Evolutionary conservation across 1,140 invertebrate genomes (phyloP).

Genomic region (Trichonephila inaurata): DNA sequence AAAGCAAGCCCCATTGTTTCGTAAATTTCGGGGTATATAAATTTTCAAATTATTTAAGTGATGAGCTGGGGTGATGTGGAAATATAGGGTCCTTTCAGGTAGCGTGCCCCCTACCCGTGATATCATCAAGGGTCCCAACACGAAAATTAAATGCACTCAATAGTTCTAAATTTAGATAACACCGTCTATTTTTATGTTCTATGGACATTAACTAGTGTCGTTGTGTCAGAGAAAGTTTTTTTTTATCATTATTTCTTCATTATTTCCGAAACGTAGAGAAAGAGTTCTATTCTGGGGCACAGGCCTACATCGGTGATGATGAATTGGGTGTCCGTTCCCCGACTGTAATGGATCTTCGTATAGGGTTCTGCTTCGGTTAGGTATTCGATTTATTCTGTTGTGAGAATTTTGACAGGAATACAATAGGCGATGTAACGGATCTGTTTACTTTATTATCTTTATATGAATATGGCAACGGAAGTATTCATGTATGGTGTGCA

Average conservation of each 20-base stretch:
- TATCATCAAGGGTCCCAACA: background rate
- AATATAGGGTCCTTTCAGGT: background rate
- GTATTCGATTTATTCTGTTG: background rate
- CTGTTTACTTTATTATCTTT: background rate
- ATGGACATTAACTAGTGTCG: background rate
- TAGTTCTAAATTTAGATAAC: conserved; percentile 38
- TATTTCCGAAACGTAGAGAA: background rate
- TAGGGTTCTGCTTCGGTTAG: background rate
- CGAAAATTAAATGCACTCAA: conserved; percentile 24
- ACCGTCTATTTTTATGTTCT: background rate
- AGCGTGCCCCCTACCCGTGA: background rate
- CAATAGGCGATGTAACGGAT: background rate
- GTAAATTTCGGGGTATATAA: background rate
- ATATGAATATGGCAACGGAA: background rate
- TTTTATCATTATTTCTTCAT: background rate
- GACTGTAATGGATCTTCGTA: background rate
- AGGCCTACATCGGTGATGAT: background rate
- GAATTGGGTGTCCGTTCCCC: background rate
- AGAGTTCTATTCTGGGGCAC: background rate
- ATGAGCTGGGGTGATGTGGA: background rate
- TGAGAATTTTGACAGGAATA: background rate
- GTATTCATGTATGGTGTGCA: background rate
- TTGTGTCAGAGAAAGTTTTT: background rate
- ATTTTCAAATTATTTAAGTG: conserved; percentile 14
- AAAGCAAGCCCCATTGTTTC: background rate